phyloP scores from a whole-genome alignment of 2,113 vertebrate species.

The Himantopus leucocephalus region DNA sequence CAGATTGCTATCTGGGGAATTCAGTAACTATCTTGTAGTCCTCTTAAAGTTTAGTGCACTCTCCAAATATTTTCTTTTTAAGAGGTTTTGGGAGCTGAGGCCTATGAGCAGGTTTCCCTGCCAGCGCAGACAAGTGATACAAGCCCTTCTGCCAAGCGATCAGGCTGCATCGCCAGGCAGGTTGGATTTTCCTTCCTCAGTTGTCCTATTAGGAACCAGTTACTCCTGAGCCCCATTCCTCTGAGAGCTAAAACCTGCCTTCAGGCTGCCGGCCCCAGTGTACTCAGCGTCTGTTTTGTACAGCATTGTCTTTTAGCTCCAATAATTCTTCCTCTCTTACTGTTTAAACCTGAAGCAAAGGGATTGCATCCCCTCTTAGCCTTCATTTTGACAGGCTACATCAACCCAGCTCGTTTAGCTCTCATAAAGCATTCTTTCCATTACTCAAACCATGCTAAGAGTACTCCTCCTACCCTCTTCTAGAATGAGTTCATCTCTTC shows the following conservation, averaged over 20 bases:
- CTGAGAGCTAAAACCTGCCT: neutral
- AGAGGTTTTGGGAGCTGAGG: neutral
- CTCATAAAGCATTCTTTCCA: neutral
- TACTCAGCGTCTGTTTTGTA: fast-evolving
- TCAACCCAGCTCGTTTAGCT: neutral
- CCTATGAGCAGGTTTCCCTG: neutral
- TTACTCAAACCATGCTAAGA: neutral
- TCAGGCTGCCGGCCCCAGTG: neutral
- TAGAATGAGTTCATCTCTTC: neutral
- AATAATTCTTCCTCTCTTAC: neutral
- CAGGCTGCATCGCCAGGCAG: fast-evolving
- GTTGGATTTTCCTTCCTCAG: neutral
- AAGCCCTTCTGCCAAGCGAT: neutral
- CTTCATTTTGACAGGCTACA: neutral
- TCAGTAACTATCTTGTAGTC: neutral
- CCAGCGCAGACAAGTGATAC: neutral
- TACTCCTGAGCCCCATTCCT: neutral
- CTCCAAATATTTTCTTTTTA: neutral
- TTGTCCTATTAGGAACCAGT: neutral
- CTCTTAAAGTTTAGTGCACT: neutral
- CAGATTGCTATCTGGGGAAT: neutral
- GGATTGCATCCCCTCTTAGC: neutral
- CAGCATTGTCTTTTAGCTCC: neutral
- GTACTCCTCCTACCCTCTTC: neutral
- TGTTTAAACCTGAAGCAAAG: neutral